These are phyloP conservation scores for Cephus sareptanus DNA, from an alignment of 2,888 invertebrate species.

Conservation along the genomic window DNA sequence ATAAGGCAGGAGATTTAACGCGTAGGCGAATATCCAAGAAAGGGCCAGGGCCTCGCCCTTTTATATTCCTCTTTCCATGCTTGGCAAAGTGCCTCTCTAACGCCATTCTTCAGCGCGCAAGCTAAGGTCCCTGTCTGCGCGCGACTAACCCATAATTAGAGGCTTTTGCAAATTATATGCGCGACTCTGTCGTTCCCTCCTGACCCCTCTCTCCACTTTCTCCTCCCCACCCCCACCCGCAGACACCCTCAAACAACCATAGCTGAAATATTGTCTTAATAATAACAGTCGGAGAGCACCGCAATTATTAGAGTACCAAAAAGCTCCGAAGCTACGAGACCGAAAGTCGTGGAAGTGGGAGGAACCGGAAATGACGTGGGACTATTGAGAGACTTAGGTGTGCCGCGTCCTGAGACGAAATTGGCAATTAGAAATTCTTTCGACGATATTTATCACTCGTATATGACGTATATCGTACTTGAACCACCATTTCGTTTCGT, in stretches of 20 bases:
- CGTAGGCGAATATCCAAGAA: conserved; percentile 60
- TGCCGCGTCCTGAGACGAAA: neutral
- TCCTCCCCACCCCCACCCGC: neutral
- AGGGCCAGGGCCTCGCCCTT: conserved; percentile 39
- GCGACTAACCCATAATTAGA: conserved; percentile 64
- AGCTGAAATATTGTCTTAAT: conserved; percentile 66
- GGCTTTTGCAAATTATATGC: conserved; percentile 66
- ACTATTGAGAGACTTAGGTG: conserved; percentile 7
- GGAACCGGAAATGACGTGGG: conserved; percentile 51
- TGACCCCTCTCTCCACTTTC: neutral
- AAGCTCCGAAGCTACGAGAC: conserved; percentile 32
- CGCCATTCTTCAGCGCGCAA: conserved; percentile 42
- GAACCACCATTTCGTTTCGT: neutral
- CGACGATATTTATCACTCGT: neutral
- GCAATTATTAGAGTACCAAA: conserved; percentile 63
- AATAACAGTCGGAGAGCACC: conserved; percentile 66
- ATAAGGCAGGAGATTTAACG: conserved; percentile 40
- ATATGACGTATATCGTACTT: neutral
- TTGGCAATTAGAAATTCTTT: neutral
- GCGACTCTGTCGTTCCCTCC: conserved; percentile 63
- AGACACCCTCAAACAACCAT: neutral
- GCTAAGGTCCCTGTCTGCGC: conserved; percentile 21
- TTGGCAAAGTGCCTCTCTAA: conserved; percentile 37
- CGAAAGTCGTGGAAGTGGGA: conserved; percentile 25
- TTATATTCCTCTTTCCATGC: conserved; percentile 14